A percentile compares a stretch with the other conserved stretches of the same genome.
phyloP scores from a whole-genome alignment of 2,888 invertebrate genomes.

The Metopia argyrocephala region DNA sequence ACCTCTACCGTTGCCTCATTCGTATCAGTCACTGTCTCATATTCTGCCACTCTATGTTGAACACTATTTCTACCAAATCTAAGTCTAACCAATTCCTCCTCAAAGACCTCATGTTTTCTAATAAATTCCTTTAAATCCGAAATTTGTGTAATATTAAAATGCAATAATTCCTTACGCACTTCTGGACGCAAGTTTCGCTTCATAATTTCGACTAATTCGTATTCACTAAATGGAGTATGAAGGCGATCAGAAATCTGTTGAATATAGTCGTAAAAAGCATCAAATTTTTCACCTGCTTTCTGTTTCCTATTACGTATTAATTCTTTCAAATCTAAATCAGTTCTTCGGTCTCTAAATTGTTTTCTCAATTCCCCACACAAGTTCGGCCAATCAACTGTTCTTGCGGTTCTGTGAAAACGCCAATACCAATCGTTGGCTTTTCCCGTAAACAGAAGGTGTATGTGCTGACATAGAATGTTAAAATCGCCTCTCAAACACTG shows the following conservation, averaged over 20 bases:
- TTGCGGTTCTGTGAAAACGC: slow-evolving; percentile 6
- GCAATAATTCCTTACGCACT: background rate
- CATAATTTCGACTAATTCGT: background rate
- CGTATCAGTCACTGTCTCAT: too few species aligned
- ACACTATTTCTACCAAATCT: slow-evolving; percentile 5
- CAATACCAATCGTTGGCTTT: slow-evolving; percentile 31
- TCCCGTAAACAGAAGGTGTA: background rate
- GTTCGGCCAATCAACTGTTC: slow-evolving; percentile 10
- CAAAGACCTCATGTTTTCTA: too few species aligned
- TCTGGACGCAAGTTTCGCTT: background rate
- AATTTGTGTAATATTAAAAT: background rate
- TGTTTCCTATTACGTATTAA: slow-evolving; percentile 10
- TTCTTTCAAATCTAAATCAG: slow-evolving; percentile 21
- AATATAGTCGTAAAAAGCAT: slow-evolving; percentile 23
- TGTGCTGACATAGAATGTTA: background rate
- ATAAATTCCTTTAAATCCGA: slow-evolving; percentile 24
- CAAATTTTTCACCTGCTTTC: background rate
- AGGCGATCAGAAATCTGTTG: slow-evolving; percentile 14
- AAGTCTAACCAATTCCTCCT: background rate
- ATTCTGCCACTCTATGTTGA: too few species aligned
- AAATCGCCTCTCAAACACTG: too few species aligned
- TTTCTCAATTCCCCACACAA: slow-evolving; percentile 11
- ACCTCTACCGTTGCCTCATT: background rate
- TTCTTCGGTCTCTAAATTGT: slow-evolving; percentile 17
- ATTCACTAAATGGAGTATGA: slow-evolving; percentile 13